Base-by-base conservation (phyloP, 2,888 invertebrate genomes). In the Pimpla rufipes region DNA sequence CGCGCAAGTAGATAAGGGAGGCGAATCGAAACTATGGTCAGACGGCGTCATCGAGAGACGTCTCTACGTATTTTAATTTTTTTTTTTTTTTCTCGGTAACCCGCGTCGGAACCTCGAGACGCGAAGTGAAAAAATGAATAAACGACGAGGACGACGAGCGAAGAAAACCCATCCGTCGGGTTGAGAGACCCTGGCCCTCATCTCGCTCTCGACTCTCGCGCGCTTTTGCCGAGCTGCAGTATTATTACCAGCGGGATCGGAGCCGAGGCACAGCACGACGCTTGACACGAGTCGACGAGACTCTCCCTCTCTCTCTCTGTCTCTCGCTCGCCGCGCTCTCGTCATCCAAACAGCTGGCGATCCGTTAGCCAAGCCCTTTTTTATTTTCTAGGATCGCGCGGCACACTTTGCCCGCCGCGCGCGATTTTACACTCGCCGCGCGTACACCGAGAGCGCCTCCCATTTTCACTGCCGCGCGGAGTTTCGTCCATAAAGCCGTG, bases 311-410 rank as follows among this genome's bases (percentile, higher is more conserved):
- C 29, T 29, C 29, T 2, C 29, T 29, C 29, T 29, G 29, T 29
- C 29, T 2, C 29, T 29, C 29, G 29, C 29, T 29, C 29, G 29
- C 59, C 79, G 64, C 16, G 18, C 50, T 6, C 50, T 79, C 45
- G 52, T 77, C 66, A 77, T 73, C 74, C 79, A 64, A 87, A 86
- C 86, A 85, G 87, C 86, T 85, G 85, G 85, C 82, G 68, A 71
- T 75, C 81, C 81, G 81, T 81, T 84, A 85, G 66, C 75, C 83
- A 82, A 76, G 68, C 86, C 83, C 81, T 83, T 86, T 83, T 68
- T 80, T 83, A 55, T 80, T 79, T 83, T 83, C 82, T 83, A 73
- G 74, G 81, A 84, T 85, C 83, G 82, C 81, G 70, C 68, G 78
- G 81, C 71, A 81, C 75, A 81, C 81, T 81, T 70, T 45, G 45